Conservation (phyloP, 2,113 vertebrate species). For the Embiotoca jacksoni region DNA sequence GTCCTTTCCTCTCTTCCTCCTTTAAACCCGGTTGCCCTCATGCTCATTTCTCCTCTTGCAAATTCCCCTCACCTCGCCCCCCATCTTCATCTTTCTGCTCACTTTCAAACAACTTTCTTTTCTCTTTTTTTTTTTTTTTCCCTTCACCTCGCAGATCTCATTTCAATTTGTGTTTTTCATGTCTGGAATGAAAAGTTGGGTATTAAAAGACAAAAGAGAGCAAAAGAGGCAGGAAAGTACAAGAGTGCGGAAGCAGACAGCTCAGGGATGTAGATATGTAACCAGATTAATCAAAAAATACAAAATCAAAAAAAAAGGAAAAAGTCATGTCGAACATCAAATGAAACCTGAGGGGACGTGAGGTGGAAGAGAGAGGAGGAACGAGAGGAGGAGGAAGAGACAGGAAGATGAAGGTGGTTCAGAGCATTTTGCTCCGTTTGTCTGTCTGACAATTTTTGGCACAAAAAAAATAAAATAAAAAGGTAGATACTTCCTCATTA, state of each 20-base stretch:
- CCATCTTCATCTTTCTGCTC: constrained; percentile 7
- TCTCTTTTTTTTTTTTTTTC: constrained; percentile 7
- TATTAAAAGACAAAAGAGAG: constrained; percentile 30
- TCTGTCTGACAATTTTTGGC: constrained; percentile 3
- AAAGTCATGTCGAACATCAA: constrained; percentile 28
- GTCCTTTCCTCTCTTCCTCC: constrained; percentile 24
- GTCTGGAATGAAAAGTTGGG: constrained; percentile 36
- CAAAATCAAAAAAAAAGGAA: background rate
- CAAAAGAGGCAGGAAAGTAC: constrained; percentile 6
- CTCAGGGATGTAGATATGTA: constrained; percentile 8
- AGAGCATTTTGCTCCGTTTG: background rate
- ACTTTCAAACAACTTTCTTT: constrained; percentile 22
- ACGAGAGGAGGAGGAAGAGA: background rate
- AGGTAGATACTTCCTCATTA: background rate
- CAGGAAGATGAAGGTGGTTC: constrained; percentile 13
- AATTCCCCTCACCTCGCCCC: constrained; percentile 3
- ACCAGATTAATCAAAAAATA: constrained; percentile 20
- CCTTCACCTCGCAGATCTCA: constrained; percentile 10
- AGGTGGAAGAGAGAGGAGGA: constrained; percentile 1
- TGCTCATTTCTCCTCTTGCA: constrained; percentile 32
- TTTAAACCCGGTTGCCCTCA: constrained; percentile 21
- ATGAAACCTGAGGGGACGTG: constrained; percentile 25
- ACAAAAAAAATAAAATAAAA: background rate
- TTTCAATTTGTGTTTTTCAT: constrained; percentile 50
- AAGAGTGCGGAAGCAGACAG: constrained; percentile 20